These are phyloP conservation scores for Stichodactyla mertensii DNA, from an alignment of 64 coral and sea anemone species.

Conservation along the genomic window DNA sequence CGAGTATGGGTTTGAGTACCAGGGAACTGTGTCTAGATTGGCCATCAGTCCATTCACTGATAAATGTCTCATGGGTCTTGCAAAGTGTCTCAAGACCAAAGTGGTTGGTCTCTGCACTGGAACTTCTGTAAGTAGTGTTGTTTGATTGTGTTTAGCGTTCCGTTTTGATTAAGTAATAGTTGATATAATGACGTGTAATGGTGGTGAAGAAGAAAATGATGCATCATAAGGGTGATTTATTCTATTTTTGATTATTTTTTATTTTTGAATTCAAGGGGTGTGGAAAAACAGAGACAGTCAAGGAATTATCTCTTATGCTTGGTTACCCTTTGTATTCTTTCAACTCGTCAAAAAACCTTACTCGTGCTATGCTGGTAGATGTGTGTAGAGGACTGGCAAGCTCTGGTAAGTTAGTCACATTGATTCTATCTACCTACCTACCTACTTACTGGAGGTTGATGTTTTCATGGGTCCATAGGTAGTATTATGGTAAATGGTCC, in stretches of 20 bases:
- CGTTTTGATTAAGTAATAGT: too few relatives aligned
- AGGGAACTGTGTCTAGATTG: slow-evolving; percentile 77
- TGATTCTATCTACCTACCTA: not conserved
- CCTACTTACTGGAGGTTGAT: not conserved
- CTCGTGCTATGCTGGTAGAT: slow-evolving; percentile 53
- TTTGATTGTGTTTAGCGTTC: not conserved
- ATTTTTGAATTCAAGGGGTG: slow-evolving; percentile 42
- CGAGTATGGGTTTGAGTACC: slow-evolving; percentile 95
- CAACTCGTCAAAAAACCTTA: slow-evolving; percentile 53
- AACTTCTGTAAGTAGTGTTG: slow-evolving; percentile 50
- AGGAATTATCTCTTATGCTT: slow-evolving; percentile 61
- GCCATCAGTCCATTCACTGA: slow-evolving; percentile 88
- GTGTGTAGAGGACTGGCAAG: slow-evolving; percentile 85
- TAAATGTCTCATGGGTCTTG: slow-evolving; percentile 87
- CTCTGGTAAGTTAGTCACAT: slow-evolving; percentile 53
- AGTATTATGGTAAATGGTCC: too few relatives aligned
- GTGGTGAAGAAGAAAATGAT: not conserved
- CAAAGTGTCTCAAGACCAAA: slow-evolving; percentile 64
- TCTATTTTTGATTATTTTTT: not conserved
- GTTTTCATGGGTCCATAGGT: too few relatives aligned
- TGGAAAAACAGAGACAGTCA: slow-evolving; percentile 78
- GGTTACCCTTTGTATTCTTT: slow-evolving; percentile 74
- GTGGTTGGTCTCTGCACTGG: slow-evolving; percentile 86
- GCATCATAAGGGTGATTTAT: not conserved
- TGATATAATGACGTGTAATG: not conserved